A percentile compares a stretch with the other conserved stretches of the same genome.
phyloP scores from a whole-genome alignment of 2,797 vertebrate species.

The Tapera naevia region DNA sequence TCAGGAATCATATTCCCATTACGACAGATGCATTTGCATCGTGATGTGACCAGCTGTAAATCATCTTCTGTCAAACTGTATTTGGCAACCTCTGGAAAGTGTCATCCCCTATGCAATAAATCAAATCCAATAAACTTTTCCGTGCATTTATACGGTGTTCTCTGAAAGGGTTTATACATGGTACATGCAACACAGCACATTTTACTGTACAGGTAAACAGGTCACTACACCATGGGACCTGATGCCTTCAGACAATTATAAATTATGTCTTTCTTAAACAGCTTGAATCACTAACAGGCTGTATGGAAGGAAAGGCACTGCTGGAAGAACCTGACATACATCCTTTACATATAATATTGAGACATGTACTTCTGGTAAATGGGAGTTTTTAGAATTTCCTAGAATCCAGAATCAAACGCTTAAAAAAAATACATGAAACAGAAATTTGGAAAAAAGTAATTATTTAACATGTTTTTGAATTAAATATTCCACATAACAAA shows the following conservation, averaged over 20 bases:
- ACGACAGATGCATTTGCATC: background rate
- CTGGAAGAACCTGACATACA: background rate
- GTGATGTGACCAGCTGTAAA: background rate
- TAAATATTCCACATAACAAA: constrained; percentile 94
- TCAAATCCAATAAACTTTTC: background rate
- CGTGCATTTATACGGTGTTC: background rate
- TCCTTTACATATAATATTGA: background rate
- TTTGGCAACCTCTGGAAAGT: background rate
- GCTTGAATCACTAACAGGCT: constrained; percentile 9
- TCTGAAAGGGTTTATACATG: background rate
- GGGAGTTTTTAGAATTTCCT: background rate
- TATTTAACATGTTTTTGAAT: constrained; percentile 86
- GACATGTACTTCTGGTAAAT: rapidly evolving
- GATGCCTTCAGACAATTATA: background rate
- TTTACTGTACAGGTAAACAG: background rate
- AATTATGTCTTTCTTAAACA: background rate
- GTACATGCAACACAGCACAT: background rate
- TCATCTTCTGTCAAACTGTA: background rate
- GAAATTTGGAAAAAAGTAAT: constrained; percentile 76
- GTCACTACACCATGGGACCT: background rate
- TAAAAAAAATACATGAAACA: constrained; percentile 73
- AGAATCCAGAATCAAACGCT: background rate
- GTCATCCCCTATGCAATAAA: background rate
- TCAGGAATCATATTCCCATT: background rate
- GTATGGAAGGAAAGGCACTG: background rate